Conservation (phyloP, 2,888 invertebrate species). For the Ormyrus nitidulus region DNA sequence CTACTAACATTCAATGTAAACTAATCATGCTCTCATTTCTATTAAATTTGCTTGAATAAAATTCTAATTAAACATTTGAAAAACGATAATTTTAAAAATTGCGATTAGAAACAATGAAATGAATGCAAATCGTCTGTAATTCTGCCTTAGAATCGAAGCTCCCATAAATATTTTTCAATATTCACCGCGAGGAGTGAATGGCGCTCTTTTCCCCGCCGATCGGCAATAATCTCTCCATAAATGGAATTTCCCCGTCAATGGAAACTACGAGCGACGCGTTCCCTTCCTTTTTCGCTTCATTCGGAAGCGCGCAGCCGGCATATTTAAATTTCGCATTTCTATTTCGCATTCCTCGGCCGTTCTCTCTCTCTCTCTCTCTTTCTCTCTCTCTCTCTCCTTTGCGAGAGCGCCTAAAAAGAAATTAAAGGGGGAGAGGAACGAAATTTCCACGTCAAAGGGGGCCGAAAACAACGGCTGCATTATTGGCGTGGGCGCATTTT, state of each 20-base stretch:
- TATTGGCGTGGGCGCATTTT: slow-evolving; percentile 43
- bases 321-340: slow-evolving; percentile 44
- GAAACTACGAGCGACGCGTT: neutral
- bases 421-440: slow-evolving; percentile 40
- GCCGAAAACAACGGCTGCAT: slow-evolving; percentile 45
- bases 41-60: no score
- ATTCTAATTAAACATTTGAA: no score
- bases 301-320: neutral
- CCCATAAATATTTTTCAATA: slow-evolving; percentile 10
- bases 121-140: no score
- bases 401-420: slow-evolving; percentile 24
- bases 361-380: no score
- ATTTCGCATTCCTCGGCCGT: neutral
- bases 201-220: neutral
- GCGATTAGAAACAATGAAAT: no score
- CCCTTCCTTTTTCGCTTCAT: neutral
- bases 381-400: slow-evolving; percentile 17
- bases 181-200: neutral
- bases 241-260: slow-evolving; percentile 35
- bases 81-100: no score
- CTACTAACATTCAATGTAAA: no score
- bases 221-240: slow-evolving; percentile 32
- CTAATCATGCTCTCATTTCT: no score
- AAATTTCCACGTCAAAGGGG: slow-evolving; percentile 53
- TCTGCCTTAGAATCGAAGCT: no score